Evolutionary conservation across 2,888 invertebrate genomes (phyloP).

Genomic region (Pseudolycoriella hygida): DNA sequence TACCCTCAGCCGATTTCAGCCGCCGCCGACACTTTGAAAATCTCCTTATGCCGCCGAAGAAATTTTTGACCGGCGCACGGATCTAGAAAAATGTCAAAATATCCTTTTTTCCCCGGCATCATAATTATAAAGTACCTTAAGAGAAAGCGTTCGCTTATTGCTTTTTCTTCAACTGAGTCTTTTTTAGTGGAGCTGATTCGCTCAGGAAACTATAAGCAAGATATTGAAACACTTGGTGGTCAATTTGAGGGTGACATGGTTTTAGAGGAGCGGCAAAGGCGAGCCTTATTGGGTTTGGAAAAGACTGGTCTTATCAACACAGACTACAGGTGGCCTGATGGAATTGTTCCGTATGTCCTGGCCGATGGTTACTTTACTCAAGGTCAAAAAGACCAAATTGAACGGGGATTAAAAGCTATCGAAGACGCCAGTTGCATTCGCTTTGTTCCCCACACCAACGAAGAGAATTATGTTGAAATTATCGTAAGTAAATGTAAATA

Average conservation of each 20-base stretch:
- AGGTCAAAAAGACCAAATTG: constrained; percentile 39
- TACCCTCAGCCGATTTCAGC: no score
- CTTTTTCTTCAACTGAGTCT: no score
- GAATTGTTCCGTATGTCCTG: constrained; percentile 44
- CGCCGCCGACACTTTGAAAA: no score
- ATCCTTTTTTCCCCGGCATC: no score
- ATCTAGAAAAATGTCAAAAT: no score
- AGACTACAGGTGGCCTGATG: constrained; percentile 40
- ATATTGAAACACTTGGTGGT: constrained; percentile 57
- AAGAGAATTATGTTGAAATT: constrained; percentile 17
- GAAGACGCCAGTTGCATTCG: constrained; percentile 53
- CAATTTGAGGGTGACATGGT: constrained; percentile 61
- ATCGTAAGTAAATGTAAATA: constrained; percentile 12
- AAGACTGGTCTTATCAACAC: constrained; percentile 41
- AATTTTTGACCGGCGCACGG: no score
- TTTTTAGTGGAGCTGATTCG: neutral
- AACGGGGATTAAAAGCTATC: constrained; percentile 49
- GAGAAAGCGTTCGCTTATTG: no score
- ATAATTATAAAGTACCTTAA: no score
- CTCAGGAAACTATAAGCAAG: constrained; percentile 16
- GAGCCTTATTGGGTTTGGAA: constrained; percentile 12
- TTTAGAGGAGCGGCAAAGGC: constrained; percentile 28
- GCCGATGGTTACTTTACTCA: constrained; percentile 36
- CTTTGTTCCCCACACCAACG: constrained; percentile 41
- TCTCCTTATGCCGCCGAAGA: no score